A percentile compares a stretch with the other conserved stretches of the same genome.
phyloP scores from a whole-genome alignment of 2,113 vertebrate species.

The Microcebus jonahi region DNA sequence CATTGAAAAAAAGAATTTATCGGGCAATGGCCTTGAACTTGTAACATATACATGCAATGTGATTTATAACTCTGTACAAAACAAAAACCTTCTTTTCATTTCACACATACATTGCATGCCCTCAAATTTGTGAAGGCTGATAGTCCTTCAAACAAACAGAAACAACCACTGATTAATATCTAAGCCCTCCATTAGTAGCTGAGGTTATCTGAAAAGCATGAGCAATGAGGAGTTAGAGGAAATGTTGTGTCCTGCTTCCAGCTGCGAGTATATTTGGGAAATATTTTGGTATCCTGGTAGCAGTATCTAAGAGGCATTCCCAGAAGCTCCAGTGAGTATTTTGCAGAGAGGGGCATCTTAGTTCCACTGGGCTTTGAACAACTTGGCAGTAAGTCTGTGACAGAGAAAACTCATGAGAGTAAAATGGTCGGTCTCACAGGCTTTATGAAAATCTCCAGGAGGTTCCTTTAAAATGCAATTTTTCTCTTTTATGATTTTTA shows the following conservation, averaged over 20 bases:
- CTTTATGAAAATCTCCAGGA: no score
- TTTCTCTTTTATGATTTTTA: neutral
- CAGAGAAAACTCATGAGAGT: neutral
- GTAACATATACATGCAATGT: rapidly evolving
- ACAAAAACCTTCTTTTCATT: no score
- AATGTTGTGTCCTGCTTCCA: rapidly evolving
- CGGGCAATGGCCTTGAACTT: neutral
- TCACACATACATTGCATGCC: neutral
- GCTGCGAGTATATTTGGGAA: neutral
- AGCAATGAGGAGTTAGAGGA: rapidly evolving
- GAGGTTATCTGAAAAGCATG: rapidly evolving
- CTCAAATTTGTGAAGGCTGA: neutral
- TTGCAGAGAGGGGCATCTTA: neutral
- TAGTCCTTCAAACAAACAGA: neutral
- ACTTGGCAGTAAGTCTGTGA: neutral
- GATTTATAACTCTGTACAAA: neutral
- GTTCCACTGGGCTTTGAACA: neutral
- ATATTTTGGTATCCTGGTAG: constrained; percentile 50
- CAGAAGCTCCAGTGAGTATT: neutral
- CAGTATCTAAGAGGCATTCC: neutral
- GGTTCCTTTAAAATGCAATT: neutral
- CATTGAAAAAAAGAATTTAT: rapidly evolving
- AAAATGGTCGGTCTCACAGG: rapidly evolving
- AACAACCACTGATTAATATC: neutral
- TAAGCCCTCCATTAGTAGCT: neutral